Percentiles rank a stretch among this genome's conserved stretches.
phyloP scores from a whole-genome alignment of 2,113 vertebrate genomes.

The Brachionichthys hirsutus region DNA sequence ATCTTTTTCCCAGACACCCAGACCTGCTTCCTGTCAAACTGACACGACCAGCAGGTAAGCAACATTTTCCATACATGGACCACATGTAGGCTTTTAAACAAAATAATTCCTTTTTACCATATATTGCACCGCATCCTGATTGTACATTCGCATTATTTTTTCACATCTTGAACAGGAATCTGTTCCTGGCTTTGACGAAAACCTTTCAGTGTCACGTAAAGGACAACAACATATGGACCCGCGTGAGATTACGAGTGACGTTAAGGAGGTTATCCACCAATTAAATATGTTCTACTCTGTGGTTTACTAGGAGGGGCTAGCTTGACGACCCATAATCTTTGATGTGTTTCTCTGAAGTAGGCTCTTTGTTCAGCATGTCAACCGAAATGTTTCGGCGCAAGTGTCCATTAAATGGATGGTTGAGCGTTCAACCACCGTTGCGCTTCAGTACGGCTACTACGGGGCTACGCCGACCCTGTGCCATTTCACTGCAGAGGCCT shows the following conservation, averaged over 20 bases:
- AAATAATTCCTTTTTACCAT: constrained; percentile 46
- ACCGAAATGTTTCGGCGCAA: constrained; percentile 34
- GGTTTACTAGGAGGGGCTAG: constrained; percentile 7
- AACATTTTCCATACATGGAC: constrained; percentile 52
- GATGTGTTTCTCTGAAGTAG: constrained; percentile 4
- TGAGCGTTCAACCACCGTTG: constrained; percentile 43
- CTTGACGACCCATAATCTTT: not conserved
- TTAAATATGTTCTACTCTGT: constrained; percentile 22
- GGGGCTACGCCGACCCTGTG: constrained; percentile 30
- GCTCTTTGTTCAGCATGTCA: constrained; percentile 32
- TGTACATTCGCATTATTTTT: constrained; percentile 45
- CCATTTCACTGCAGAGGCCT: constrained; percentile 48
- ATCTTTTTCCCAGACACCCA: constrained; percentile 67
- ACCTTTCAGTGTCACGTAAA: constrained; percentile 37
- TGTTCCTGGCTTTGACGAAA: constrained; percentile 46
- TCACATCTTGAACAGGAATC: constrained; percentile 40
- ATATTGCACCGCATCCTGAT: constrained; percentile 55
- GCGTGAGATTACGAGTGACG: constrained; percentile 35
- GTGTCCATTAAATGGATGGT: constrained; percentile 58
- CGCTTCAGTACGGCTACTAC: constrained; percentile 23
- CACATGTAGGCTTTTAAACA: constrained; percentile 30
- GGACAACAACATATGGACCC: constrained; percentile 38
- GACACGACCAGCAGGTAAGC: constrained; percentile 67
- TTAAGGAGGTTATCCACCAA: constrained; percentile 39
- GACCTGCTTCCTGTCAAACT: constrained; percentile 75